Base-by-base conservation (phyloP, 2,888 invertebrate species). In the Drosophila imparisetae region DNA sequence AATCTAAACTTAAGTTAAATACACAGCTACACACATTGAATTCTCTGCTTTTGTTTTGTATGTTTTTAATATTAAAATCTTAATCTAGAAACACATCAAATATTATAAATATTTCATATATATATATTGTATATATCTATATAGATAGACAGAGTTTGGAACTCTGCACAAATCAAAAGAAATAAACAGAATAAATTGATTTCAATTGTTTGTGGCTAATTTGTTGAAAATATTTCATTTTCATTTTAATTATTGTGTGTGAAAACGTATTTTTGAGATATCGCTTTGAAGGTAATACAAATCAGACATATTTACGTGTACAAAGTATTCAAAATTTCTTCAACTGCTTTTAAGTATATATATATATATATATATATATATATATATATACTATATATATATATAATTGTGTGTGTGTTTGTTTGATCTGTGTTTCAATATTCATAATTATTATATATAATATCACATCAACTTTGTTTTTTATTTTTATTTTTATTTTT, bases 391-490 rank as follows among this genome's bases (percentile, higher is more conserved):
- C n/a, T 45, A 45, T 3, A 13, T 13, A 45, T 45, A 42, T n/a
- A 40, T n/a, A 11, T 3, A 42, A 21, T 7, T 29, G 29, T 29
- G 29, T 29, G 32, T 64, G 72, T 81, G 55, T 75, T 42, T 61
- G 55, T 66, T 45, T 65, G 34, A 55, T 54, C 61, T 34, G 36
- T 73, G 53, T 89, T 73, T 87, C 49, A 76, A 81, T 90, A 89
- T 87, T 87, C 55, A 84, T 83, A 90, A 89, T 91, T 92, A 91
- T 91, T 88, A 90, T 90, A 88, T 89, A 86, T 91, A 92, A 91
- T 91, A 91, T 91, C 91, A 91, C 91, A 92, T 91, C 92, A 91
- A 91, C 92, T 91, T 91, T 91, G 92, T 92, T 92, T 92, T 89
- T 84, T 83, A 73, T 66, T 66, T 70, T 79, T 68, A 66, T 66